A percentile compares a stretch with the other conserved stretches of the same genome.
These are phyloP conservation scores for Catocala nupta DNA, from an alignment of 2,888 invertebrate genomes.

Conservation along the genomic window DNA sequence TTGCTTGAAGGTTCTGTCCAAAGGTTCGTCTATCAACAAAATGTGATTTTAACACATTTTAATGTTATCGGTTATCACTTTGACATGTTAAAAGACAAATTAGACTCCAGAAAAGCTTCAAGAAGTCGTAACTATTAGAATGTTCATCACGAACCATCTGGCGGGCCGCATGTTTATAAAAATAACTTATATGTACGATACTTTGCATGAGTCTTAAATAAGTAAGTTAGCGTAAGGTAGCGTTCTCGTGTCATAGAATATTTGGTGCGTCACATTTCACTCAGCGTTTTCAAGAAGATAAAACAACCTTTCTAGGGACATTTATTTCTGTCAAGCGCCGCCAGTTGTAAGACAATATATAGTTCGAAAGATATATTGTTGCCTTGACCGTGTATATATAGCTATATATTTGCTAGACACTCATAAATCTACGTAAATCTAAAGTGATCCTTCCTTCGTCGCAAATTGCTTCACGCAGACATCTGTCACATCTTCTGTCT, in stretches of 20 bases:
- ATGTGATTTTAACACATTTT: too few species aligned
- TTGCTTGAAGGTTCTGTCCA: too few species aligned
- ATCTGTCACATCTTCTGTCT: slow-evolving; percentile 20
- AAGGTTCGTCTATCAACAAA: too few species aligned
- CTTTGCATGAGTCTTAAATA: too few species aligned
- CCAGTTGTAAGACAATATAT: not conserved
- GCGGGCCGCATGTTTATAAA: too few species aligned
- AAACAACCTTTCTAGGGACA: slow-evolving; percentile 3
- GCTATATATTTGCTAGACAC: slow-evolving; percentile 12
- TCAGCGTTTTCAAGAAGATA: not conserved
- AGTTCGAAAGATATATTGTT: slow-evolving; percentile 5
- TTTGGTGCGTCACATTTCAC: not conserved
- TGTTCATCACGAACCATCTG: too few species aligned
- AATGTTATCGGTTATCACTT: too few species aligned
- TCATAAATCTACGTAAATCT: slow-evolving; percentile 40
- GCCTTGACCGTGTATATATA: slow-evolving; percentile 15
- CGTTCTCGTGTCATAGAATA: not conserved
- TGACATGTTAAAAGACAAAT: too few species aligned
- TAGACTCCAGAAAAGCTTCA: too few species aligned
- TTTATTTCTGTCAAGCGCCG: slow-evolving; percentile 1
- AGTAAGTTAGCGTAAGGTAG: not conserved
- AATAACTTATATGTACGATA: too few species aligned
- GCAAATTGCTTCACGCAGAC: slow-evolving; percentile 32
- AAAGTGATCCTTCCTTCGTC: slow-evolving; percentile 25
- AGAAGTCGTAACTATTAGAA: too few species aligned